Base-by-base conservation (phyloP, 2,113 vertebrate species). In the Bubo bubo region DNA sequence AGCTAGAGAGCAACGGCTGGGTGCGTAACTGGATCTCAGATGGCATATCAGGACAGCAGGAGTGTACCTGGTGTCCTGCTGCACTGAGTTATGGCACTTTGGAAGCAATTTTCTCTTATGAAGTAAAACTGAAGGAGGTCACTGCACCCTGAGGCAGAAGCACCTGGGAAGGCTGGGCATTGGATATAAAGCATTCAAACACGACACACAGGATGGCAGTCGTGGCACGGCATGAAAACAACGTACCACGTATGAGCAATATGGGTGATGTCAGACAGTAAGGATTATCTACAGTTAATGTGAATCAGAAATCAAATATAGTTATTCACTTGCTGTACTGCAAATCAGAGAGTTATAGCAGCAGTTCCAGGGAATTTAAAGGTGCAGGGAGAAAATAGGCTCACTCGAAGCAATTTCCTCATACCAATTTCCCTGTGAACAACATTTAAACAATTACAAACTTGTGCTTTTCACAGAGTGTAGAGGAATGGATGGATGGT, bases 161-260 rank as follows among this genome's bases (percentile, higher is more conserved):
- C 23, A 60, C 8, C 50, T 39, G 50, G 41, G 26, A 58, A 73
- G 10, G 18, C 0, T 27, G 34, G 34, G 37, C 30, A 41, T 8
- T 24, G 43, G 47, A 17, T 53, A 23, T 17, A 58, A 85, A 79
- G 49, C 50, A 67, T 35, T 9, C 15, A 43, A 77, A 58, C 9
- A 59, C 49, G 43, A 63, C 0, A 1, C 50, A 28, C 8, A 49
- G 76, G 39, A 20, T 37, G 26, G 58, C 28, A 30, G 59, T 8
- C 13, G 10, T 1, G 13, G 63, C n/a, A 60, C 2, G 4, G 35
- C 12, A 24, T 13, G 10, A 47, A 60, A 86, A 73, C 10, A 50
- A 53, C 8, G 15, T 39, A 58, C 64, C 4, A 2, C 0, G 0
- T n/a, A 43, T 4, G 26, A 82, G 47, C 17, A 55, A 41, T 14